Percentiles rank a stretch among this genome's conserved stretches.
These are phyloP conservation scores for Bhutanitis thaidina DNA, from an alignment of 2,888 invertebrate genomes.

Conservation along the genomic window DNA sequence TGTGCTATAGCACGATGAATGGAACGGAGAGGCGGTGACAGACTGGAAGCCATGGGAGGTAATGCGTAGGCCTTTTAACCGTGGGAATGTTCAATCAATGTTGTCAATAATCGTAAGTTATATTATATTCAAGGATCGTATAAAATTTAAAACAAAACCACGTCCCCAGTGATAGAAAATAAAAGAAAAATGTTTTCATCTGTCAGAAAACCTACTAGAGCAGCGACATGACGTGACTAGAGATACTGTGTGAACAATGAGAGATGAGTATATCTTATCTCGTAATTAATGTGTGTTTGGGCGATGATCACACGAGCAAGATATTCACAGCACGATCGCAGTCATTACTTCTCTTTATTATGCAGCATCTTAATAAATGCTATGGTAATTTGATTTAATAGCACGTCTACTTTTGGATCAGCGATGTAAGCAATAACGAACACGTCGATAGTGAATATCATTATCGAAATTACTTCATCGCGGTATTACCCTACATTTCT, in stretches of 20 bases:
- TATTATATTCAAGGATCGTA: no score
- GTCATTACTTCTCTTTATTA: neutral
- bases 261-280: no score
- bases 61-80: constrained; percentile 35
- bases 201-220: no score
- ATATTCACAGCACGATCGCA: neutral
- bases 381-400: neutral
- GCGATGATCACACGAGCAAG: neutral
- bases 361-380: neutral
- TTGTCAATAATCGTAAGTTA: no score
- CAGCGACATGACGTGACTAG: no score
- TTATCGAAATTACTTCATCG: neutral
- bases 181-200: no score
- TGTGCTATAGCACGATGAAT: constrained; percentile 26
- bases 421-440: neutral
- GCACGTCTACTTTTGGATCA: neutral
- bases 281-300: no score
- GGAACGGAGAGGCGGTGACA: constrained; percentile 26
- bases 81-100: constrained; percentile 36
- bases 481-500: neutral
- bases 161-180: no score
- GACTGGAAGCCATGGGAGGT: constrained; percentile 40
- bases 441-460: neutral
- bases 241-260: no score
- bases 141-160: no score